Evolutionary conservation across 2,888 invertebrate species (phyloP), one percentile per base, ranked within the genome.

Genomic region (Eubasilissa splendida): DNA sequence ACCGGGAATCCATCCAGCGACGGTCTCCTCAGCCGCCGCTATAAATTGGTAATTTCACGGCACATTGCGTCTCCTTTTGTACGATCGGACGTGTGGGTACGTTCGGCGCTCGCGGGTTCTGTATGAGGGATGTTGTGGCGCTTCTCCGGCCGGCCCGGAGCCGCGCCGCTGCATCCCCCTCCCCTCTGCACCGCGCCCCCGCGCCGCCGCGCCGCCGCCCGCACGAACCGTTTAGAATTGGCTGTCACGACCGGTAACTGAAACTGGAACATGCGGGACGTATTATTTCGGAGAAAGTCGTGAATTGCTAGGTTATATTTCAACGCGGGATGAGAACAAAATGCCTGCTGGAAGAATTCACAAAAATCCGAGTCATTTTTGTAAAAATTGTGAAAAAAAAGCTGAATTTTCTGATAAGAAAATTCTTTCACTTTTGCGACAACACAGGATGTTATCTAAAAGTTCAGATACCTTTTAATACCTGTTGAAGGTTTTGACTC

Each of bases 31-130:
- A 71, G 76, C 31, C 82, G 65, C 56, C 75, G 80, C 80, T 76
- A 83, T 83, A 82, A 83, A 83, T 83, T 83, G 82, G 82, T 83
- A 83, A 83, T 83, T 83, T 83, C 83, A 82, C 83, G 82, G 70
- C 80, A 79, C 83, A 83, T 83, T 83, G 80, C 80, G 65, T 77
- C 80, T 79, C 70, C 60, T 59, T 76, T 66, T 77, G 66, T 70
- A 59, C 59, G 68, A 33, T 73, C 71, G 71, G 71, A 73, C 71
- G 71, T 73, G 71, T 73, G 71, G 71, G 31, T 22, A 22, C 1
- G 33, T 33, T 56, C 56, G 71, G 60, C 52, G 60, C 60, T 50
- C 60, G 75, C 22, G 31, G 31, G 73, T 73, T 74, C 53, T 74
- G 59, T 70, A 60, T 60, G 77, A 78, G 71, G 68, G 71, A 77